Conservation (phyloP, 2,888 invertebrate genomes). For the Blastobasis lacticolella region DNA sequence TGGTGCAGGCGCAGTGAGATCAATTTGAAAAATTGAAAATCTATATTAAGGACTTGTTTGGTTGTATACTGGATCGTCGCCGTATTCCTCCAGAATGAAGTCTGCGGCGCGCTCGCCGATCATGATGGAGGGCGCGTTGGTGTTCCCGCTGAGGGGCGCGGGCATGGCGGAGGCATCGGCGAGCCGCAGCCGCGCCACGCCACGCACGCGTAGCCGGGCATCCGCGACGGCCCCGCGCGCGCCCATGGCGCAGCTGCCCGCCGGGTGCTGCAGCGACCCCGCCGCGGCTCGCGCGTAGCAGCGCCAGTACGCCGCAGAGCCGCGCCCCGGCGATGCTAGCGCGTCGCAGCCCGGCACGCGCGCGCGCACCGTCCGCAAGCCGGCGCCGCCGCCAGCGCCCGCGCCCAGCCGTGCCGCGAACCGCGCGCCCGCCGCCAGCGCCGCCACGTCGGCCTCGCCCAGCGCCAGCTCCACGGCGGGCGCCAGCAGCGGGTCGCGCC, state of each 20-base stretch:
- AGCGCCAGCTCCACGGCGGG: constrained; percentile 12
- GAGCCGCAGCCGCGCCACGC: constrained; percentile 39
- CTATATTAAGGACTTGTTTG: no score
- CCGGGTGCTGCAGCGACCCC: constrained; percentile 75
- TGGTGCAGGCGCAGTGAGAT: no score
- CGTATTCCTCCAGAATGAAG: constrained; percentile 46
- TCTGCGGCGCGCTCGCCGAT: constrained; percentile 60
- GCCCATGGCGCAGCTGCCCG: constrained; percentile 61
- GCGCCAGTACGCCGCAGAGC: constrained; percentile 77
- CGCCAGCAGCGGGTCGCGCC: constrained; percentile 11
- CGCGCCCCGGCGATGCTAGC: constrained; percentile 54
- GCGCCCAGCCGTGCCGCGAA: constrained; percentile 11
- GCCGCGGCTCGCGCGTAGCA: constrained; percentile 75
- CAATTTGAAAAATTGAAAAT: no score
- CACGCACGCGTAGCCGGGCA: constrained; percentile 42
- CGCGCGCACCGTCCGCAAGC: constrained; percentile 13
- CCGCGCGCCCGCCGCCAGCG: constrained; percentile 9
- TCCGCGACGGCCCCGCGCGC: constrained; percentile 43
- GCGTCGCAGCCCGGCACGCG: constrained; percentile 22
- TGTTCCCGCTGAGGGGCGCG: constrained; percentile 49
- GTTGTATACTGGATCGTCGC: no score
- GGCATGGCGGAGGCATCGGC: constrained; percentile 60
- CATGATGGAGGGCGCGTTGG: constrained; percentile 59
- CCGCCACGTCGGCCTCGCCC: neutral
- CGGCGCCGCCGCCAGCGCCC: constrained; percentile 10